Percentiles rank a stretch among this genome's conserved stretches.
Evolutionary conservation across 2,888 invertebrate genomes (phyloP).

Genomic region (Ormyrus pomaceus): DNA sequence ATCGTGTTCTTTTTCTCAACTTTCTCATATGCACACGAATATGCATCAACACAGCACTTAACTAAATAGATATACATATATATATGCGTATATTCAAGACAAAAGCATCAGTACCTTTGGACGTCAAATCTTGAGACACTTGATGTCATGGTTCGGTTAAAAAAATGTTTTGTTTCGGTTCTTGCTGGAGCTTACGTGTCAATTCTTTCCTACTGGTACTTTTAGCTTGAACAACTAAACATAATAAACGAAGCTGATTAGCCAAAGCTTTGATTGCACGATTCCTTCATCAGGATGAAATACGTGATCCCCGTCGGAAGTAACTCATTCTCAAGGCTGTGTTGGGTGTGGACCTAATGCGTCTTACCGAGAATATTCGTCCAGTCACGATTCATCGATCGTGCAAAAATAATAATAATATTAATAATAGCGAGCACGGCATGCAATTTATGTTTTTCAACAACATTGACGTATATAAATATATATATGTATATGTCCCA

Average conservation of each 20-base stretch:
- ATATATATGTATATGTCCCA: slow-evolving; percentile 9
- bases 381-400: slow-evolving; percentile 46
- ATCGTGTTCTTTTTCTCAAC: not conserved
- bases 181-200: too few species aligned
- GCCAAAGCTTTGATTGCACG: slow-evolving; percentile 12
- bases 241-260: slow-evolving; percentile 22
- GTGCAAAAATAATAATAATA: slow-evolving; percentile 38
- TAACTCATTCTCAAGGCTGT: slow-evolving; percentile 50
- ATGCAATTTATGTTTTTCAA: slow-evolving; percentile 44
- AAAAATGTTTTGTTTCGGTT: too few species aligned
- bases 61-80: too few species aligned
- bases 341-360: slow-evolving; percentile 49
- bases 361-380: slow-evolving; percentile 43
- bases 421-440: slow-evolving; percentile 34
- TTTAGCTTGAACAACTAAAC: slow-evolving; percentile 13
- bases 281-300: not conserved
- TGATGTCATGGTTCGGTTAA: too few species aligned
- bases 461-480: slow-evolving; percentile 30
- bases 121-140: not conserved
- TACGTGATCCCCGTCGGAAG: slow-evolving; percentile 24
- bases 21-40: not conserved
- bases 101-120: not conserved
- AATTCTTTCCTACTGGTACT: not conserved
- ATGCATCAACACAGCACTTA: slow-evolving; percentile 7
- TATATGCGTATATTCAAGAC: not conserved